These are phyloP conservation scores for Sepiola atlantica DNA, from an alignment of 2,888 invertebrate genomes.

Conservation along the genomic window DNA sequence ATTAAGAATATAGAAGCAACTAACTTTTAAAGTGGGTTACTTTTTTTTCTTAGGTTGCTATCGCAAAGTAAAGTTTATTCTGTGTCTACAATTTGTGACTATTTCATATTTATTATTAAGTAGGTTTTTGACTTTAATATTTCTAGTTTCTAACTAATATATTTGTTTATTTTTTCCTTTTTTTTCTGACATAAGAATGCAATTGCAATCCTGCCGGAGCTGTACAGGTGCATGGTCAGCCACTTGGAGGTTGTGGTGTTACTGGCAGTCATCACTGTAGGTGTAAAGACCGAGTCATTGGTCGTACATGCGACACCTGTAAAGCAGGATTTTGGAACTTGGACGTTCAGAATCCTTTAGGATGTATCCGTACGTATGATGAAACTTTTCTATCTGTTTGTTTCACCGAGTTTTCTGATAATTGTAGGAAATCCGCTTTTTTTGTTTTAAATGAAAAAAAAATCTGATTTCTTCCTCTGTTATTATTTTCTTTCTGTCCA, in stretches of 20 bases:
- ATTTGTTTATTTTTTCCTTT: background rate
- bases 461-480: background rate
- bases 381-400: background rate
- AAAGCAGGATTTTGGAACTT: slow-evolving; percentile 95
- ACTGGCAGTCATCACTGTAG: slow-evolving; percentile 91
- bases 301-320: slow-evolving; percentile 95
- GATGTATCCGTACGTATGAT: slow-evolving; percentile 86
- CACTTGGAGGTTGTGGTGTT: slow-evolving; percentile 72
- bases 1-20: too few relatives aligned
- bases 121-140: too few relatives aligned
- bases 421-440: background rate
- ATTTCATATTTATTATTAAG: too few relatives aligned
- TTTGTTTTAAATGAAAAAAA: background rate
- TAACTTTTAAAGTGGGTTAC: too few relatives aligned
- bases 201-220: slow-evolving; percentile 98
- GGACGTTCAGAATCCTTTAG: slow-evolving; percentile 88
- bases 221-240: slow-evolving; percentile 84
- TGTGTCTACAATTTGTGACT: too few relatives aligned
- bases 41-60: too few relatives aligned
- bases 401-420: background rate
- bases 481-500: background rate
- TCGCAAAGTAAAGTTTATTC: too few relatives aligned
- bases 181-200: slow-evolving; percentile 78
- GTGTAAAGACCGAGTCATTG: slow-evolving; percentile 94
- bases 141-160: background rate